phyloP scores from a whole-genome alignment of 2,888 invertebrate genomes.

The Yponomeuta plumbellus region DNA sequence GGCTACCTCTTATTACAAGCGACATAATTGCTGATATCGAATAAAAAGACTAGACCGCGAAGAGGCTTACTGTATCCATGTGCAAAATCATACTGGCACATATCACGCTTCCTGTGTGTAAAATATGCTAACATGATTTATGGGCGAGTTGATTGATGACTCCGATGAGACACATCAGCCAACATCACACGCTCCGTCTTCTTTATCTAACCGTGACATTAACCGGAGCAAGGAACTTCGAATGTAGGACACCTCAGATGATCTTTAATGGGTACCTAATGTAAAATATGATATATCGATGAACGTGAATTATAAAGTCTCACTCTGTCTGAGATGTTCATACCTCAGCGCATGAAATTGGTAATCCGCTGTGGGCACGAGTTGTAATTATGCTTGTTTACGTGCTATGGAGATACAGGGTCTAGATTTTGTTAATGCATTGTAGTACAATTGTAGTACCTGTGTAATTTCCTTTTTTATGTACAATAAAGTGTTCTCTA shows the following conservation, averaged over 20 bases:
- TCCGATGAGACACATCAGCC: neutral
- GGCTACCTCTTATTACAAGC: no score
- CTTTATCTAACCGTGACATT: conserved; percentile 3
- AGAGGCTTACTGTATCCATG: neutral
- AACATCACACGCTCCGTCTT: neutral
- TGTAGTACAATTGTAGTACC: no score
- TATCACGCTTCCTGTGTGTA: conserved; percentile 2
- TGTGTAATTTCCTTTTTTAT: no score
- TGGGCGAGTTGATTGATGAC: conserved; percentile 7
- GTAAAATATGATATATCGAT: no score
- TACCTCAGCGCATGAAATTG: no score
- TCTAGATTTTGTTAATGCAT: no score
- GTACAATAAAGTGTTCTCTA: no score
- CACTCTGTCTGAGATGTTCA: no score
- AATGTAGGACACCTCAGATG: neutral
- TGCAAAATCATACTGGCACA: neutral
- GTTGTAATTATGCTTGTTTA: no score
- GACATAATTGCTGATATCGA: neutral
- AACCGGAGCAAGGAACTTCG: neutral
- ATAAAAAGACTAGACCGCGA: neutral
- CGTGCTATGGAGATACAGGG: no score
- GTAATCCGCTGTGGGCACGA: no score
- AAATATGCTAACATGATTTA: conserved; percentile 11
- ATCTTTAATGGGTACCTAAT: neutral
- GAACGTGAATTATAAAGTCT: no score